Base-by-base conservation (phyloP, 1,140 invertebrate species). In the Bombus consobrinus region DNA sequence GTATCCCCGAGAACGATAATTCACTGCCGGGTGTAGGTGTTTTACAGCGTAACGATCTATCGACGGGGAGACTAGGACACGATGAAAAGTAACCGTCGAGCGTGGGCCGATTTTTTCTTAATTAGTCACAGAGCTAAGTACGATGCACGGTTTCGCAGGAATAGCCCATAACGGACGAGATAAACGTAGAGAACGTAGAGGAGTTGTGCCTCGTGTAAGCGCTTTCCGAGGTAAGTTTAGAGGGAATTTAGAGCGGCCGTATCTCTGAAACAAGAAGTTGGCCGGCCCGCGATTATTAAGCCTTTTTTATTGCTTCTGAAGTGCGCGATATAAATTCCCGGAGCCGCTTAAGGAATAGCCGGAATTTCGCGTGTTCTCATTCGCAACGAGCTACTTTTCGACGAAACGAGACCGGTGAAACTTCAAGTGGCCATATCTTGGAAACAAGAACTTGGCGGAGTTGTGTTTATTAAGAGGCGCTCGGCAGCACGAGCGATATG, bases 381-480 rank as follows among this genome's bases (percentile, higher is more conserved):
- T 53, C 47, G 47, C 47, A 53, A 69, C 25, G 25, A 47, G 64
- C 41, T 9, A 47, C 12, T 53, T 34, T 28, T 25, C 37, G 32
- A 47, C 62, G 39, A 25, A 25, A 47, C 59, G 39, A 28, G 32
- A 32, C 37, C 47, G 47, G 18, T 53, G 47, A 80, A 80, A 69
- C 43, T 78, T 78, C 39, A 28, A 64, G 76, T 22, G 57, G 37
- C 59, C 28, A 4, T 78, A 78, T 64, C 57, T 41, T 10, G 76
- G 13, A 25, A 25, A 41, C 39, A 47, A 43, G 62, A 68, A 79
- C 22, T 47, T 79, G 25, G 62, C 77, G 18, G 34, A 22, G 41
- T 15, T 12, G 39, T 53, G 79, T 57, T 81, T 81, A 71, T 71
- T 66, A 66, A 71, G 43, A 39, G 18, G 18, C 47, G 47, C 47